phyloP scores from a whole-genome alignment of 2,797 vertebrate species.

The Loris lydekkerianus region DNA sequence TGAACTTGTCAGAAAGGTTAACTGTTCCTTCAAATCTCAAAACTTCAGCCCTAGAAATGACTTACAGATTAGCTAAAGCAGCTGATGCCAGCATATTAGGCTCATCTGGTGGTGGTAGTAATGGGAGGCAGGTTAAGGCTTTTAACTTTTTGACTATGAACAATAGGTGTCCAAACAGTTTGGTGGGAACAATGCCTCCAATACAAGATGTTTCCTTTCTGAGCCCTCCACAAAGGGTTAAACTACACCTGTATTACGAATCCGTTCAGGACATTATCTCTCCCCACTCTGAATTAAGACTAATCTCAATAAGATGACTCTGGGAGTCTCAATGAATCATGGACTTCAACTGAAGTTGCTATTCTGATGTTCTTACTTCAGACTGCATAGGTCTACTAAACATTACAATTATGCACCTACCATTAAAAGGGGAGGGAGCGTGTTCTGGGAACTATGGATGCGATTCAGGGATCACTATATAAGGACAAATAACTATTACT shows the following conservation, averaged over 20 bases:
- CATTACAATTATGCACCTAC: background rate
- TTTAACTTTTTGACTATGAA: background rate
- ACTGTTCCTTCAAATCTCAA: conserved; percentile 25
- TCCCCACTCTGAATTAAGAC: background rate
- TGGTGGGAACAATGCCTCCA: too few species aligned
- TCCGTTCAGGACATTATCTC: background rate
- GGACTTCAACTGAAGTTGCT: background rate
- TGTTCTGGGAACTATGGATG: conserved; percentile 19
- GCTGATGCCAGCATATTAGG: background rate
- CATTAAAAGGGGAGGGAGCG: background rate
- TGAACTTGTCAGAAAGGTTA: conserved; percentile 1
- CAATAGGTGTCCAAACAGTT: too few species aligned
- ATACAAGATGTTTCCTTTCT: too few species aligned
- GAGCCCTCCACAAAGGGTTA: too few species aligned
- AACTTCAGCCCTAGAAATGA: background rate
- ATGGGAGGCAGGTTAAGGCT: background rate
- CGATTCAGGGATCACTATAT: background rate
- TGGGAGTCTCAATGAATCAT: background rate
- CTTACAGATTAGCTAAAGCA: background rate
- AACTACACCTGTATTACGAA: background rate
- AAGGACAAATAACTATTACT: conserved; percentile 34
- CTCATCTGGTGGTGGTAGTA: background rate
- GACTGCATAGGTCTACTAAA: background rate
- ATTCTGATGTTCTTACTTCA: conserved; percentile 11
- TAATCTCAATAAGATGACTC: background rate